Percentiles rank a stretch among this genome's conserved stretches.
Conservation (phyloP, 2,888 invertebrate genomes). For the Drosophila bunnanda region DNA sequence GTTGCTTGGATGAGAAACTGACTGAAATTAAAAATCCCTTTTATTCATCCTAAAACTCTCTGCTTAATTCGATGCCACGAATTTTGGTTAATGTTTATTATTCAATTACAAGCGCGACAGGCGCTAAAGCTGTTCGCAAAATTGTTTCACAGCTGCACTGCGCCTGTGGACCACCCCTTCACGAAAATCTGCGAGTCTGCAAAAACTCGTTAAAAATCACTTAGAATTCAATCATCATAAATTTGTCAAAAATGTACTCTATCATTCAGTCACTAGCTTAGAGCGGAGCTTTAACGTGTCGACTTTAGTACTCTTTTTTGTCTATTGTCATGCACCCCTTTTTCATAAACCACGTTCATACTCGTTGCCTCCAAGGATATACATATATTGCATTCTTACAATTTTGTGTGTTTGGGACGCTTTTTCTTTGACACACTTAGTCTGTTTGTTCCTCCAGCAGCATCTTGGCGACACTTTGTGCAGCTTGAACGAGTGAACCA, state of each 20-base stretch:
- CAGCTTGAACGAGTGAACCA: background rate
- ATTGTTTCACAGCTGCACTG: conserved; percentile 11
- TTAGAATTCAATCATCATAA: conserved; percentile 85
- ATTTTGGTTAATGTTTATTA: conserved; percentile 17
- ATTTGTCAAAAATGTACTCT: conserved; percentile 79
- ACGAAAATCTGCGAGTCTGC: conserved; percentile 23
- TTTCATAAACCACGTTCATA: background rate
- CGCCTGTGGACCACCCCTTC: conserved; percentile 6
- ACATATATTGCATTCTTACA: background rate
- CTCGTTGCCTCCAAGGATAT: background rate
- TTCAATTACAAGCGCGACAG: conserved; percentile 18
- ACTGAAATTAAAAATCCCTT: background rate
- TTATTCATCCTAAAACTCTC: background rate
- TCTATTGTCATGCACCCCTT: conserved; percentile 22
- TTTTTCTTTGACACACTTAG: no score
- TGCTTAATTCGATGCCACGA: background rate
- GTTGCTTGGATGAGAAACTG: background rate
- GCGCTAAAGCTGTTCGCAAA: conserved; percentile 20
- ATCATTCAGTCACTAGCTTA: conserved; percentile 29
- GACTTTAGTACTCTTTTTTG: conserved; percentile 39
- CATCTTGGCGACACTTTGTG: background rate
- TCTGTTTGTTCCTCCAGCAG: background rate
- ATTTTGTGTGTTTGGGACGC: background rate
- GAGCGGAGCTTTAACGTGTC: conserved; percentile 45
- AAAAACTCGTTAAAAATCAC: conserved; percentile 84